A percentile compares a stretch with the other conserved stretches of the same genome.
These are phyloP conservation scores for Drosophila auraria DNA, from an alignment of 1,140 invertebrate genomes.

Conservation along the genomic window DNA sequence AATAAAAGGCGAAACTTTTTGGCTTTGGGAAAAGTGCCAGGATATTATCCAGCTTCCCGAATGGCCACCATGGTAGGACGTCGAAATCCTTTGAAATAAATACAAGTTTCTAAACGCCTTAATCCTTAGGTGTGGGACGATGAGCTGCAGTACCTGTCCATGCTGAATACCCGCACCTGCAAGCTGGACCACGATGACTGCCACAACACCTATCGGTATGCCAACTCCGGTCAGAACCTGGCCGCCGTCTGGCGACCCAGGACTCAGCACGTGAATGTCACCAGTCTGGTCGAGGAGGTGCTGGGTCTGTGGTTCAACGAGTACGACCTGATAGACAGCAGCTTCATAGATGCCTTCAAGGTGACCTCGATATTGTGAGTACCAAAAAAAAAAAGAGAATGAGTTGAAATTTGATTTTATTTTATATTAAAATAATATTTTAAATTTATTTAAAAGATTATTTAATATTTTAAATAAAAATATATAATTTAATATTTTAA, in stretches of 20 bases:
- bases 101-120: not conserved
- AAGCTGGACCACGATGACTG: constrained; percentile 81
- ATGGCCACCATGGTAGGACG: constrained; percentile 81
- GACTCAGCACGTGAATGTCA: constrained; percentile 68
- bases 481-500: too few relatives aligned
- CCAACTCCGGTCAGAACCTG: constrained; percentile 78
- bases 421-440: too few relatives aligned
- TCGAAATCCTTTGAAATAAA: not conserved
- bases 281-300: constrained; percentile 71
- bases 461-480: too few relatives aligned
- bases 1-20: constrained; percentile 78
- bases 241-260: constrained; percentile 70
- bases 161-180: constrained; percentile 77
- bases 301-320: constrained; percentile 79
- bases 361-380: constrained; percentile 81
- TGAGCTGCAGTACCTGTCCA: constrained; percentile 80
- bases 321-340: constrained; percentile 71
- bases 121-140: constrained; percentile 76
- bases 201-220: constrained; percentile 77
- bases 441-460: too few relatives aligned
- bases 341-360: constrained; percentile 67
- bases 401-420: too few relatives aligned
- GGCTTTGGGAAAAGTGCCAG: constrained; percentile 72
- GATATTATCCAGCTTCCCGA: constrained; percentile 76
- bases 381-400: not conserved